Evolutionary conservation across 2,888 invertebrate genomes (phyloP).

Genomic region (Tetragonula carbonaria): DNA sequence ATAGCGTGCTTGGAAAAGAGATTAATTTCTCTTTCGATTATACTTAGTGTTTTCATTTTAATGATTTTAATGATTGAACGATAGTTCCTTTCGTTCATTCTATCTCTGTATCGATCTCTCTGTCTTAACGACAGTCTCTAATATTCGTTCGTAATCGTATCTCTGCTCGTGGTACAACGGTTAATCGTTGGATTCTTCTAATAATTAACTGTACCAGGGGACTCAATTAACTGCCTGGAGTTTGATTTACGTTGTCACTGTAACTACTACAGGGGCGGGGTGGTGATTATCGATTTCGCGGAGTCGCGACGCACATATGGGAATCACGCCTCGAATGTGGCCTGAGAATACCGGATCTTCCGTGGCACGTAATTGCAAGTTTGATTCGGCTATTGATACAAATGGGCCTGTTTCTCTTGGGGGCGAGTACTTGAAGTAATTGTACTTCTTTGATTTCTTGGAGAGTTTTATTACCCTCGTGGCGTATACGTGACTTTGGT

Average conservation of each 20-base stretch:
- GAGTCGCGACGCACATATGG: constrained; percentile 26
- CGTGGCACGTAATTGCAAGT: constrained; percentile 37
- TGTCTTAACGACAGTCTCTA: not conserved
- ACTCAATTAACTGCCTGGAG: constrained; percentile 30
- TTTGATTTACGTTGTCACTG: constrained; percentile 45
- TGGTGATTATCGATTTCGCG: constrained; percentile 47
- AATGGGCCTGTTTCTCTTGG: not conserved
- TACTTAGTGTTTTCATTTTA: too few species aligned
- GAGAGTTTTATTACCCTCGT: not conserved
- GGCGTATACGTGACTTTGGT: too few species aligned
- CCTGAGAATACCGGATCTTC: constrained; percentile 14
- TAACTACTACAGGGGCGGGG: constrained; percentile 17
- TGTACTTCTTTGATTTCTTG: not conserved
- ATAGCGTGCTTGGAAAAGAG: not conserved
- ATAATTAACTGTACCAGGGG: not conserved
- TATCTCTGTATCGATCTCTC: not conserved
- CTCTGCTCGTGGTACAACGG: not conserved
- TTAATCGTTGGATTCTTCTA: not conserved
- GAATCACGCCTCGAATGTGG: constrained; percentile 14
- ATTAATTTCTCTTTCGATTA: not conserved
- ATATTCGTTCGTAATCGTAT: not conserved
- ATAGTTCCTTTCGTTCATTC: too few species aligned
- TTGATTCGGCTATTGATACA: constrained; percentile 7
- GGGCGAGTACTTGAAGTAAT: not conserved
- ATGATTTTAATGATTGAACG: too few species aligned